phyloP scores from a whole-genome alignment of 2,797 vertebrate species.

The Chloroceryle amazona region DNA sequence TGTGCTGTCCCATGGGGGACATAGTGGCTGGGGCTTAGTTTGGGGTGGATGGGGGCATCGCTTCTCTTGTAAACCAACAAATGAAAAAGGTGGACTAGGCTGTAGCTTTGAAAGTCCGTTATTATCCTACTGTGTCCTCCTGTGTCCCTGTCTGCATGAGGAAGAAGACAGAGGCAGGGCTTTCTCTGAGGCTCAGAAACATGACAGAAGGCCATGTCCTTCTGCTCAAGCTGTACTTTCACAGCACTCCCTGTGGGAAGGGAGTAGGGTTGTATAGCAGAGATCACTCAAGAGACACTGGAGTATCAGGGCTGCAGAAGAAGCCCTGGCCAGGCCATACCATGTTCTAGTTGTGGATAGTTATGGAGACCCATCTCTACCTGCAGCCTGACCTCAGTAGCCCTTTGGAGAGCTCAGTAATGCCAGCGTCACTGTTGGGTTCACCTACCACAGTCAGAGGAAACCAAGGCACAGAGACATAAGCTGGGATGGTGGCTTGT shows the following conservation, averaged over 20 bases:
- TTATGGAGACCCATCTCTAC: neutral
- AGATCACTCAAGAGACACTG: neutral
- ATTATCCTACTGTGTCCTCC: neutral
- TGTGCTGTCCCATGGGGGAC: too few relatives aligned
- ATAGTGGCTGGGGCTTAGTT: too few relatives aligned
- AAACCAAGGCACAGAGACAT: neutral
- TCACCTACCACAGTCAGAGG: neutral
- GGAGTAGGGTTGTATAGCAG: accelerated
- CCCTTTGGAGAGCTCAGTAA: neutral
- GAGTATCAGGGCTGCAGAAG: neutral
- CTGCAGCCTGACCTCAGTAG: neutral
- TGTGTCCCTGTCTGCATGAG: neutral
- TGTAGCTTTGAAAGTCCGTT: neutral
- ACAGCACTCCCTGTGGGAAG: neutral
- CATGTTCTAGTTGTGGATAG: neutral
- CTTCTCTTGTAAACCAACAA: too few relatives aligned
- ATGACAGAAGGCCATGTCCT: neutral
- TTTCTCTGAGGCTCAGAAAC: neutral
- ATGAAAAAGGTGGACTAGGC: neutral
- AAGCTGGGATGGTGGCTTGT: neutral
- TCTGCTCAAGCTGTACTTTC: neutral
- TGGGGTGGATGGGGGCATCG: too few relatives aligned
- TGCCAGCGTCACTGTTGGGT: neutral
- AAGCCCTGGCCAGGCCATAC: neutral
- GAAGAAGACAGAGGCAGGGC: neutral